Conservation (phyloP, 2,797 vertebrate genomes). For the Ctenopoma kingsleyae region DNA sequence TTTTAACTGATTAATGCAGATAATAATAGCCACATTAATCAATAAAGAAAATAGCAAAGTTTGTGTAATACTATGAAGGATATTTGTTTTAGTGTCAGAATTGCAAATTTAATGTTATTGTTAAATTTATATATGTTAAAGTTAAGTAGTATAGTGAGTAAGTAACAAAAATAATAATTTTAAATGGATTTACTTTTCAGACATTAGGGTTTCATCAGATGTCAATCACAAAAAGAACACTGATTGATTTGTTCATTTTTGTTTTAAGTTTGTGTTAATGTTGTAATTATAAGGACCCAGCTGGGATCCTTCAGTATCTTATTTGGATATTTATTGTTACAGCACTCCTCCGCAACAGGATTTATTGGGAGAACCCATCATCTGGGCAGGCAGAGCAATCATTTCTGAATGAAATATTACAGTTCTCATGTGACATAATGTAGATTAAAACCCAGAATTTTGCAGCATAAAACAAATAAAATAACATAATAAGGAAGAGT, state of each 20-base stretch:
- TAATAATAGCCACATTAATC: not conserved
- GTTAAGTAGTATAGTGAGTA: too few species aligned
- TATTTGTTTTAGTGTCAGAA: not conserved
- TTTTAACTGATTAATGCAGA: not conserved
- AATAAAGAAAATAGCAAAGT: not conserved
- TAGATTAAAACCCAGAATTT: constrained; percentile 41
- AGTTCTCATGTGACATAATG: constrained; percentile 36
- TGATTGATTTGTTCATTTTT: not conserved
- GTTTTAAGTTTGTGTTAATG: constrained; percentile 5
- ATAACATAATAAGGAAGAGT: not conserved
- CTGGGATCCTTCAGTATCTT: constrained; percentile 13
- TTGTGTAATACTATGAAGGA: not conserved
- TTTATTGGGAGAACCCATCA: constrained; percentile 47
- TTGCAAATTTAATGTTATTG: not conserved
- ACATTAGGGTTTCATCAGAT: too few species aligned
- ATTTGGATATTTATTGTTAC: constrained; percentile 31
- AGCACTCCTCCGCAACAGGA: constrained; percentile 33
- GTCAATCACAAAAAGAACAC: too few species aligned
- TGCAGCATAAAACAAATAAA: constrained; percentile 21
- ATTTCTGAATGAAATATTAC: constrained; percentile 49
- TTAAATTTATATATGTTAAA: too few species aligned
- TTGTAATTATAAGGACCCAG: not conserved
- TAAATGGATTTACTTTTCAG: too few species aligned
- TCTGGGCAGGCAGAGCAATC: constrained; percentile 37
- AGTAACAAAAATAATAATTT: too few species aligned